These are phyloP conservation scores for Laspeyria flexula DNA, from an alignment of 2,888 invertebrate species.

Conservation along the genomic window DNA sequence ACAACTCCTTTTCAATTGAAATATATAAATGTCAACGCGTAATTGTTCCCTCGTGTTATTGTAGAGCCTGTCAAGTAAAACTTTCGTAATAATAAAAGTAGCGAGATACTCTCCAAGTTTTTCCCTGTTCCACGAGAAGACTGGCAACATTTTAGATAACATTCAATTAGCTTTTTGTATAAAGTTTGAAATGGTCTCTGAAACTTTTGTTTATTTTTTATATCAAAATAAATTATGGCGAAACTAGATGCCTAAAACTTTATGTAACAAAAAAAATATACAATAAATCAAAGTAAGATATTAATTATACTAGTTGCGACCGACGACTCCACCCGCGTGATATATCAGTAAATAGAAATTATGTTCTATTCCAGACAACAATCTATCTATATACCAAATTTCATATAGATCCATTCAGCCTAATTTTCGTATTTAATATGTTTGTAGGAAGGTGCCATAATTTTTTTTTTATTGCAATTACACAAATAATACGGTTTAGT, in stretches of 20 bases:
- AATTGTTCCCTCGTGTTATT: constrained; percentile 55
- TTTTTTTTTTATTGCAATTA: too few species aligned
- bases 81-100: constrained; percentile 72
- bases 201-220: constrained; percentile 18
- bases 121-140: constrained; percentile 52
- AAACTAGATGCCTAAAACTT: neutral
- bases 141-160: constrained; percentile 63
- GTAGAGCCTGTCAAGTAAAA: constrained; percentile 57
- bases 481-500: too few species aligned
- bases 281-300: too few species aligned
- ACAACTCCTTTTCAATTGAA: constrained; percentile 28
- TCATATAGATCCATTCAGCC: too few species aligned
- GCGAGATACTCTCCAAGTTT: constrained; percentile 57
- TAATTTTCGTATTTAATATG: too few species aligned
- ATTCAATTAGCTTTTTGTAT: constrained; percentile 67
- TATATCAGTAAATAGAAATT: too few species aligned
- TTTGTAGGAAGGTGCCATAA: too few species aligned
- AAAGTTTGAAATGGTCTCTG: constrained; percentile 37
- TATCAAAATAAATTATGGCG: neutral
- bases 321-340: neutral
- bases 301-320: neutral
- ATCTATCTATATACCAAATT: too few species aligned
- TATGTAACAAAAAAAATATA: too few species aligned
- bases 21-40: constrained; percentile 56
- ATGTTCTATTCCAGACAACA: too few species aligned